Evolutionary conservation across 2,888 invertebrate genomes (phyloP).

Genomic region (Drosophila fungiperda): DNA sequence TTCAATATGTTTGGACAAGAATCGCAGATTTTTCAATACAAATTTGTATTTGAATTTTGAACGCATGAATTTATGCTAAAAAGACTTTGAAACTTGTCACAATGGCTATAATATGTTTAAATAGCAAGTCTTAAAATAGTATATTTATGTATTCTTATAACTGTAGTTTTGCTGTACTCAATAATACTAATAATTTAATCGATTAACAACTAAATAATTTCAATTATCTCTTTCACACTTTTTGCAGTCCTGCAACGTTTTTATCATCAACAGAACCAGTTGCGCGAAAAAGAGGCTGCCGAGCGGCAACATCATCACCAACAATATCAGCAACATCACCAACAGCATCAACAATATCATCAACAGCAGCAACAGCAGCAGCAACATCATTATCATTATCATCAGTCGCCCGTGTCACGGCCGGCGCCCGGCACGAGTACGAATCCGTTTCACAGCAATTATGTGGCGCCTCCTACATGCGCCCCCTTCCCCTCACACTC

Average conservation of each 20-base stretch:
- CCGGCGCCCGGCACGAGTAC: conserved; percentile 59
- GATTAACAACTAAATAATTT: background rate
- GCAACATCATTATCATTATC: conserved; percentile 23
- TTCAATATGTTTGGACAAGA: no score
- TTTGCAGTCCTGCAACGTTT: conserved; percentile 89
- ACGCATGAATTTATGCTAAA: background rate
- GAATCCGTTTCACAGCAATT: conserved; percentile 84
- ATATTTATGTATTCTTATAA: background rate
- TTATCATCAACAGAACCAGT: conserved; percentile 91
- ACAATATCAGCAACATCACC: background rate
- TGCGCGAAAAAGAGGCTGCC: conserved; percentile 86
- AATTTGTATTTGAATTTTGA: no score
- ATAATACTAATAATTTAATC: background rate
- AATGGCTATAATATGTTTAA: background rate
- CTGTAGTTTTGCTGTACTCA: background rate
- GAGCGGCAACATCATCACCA: conserved; percentile 70
- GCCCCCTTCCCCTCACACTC: background rate
- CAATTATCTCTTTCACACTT: background rate
- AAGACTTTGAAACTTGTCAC: background rate
- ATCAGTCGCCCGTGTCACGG: conserved; percentile 16
- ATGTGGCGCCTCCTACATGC: conserved; percentile 67
- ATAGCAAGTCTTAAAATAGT: background rate
- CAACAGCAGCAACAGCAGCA: conserved; percentile 6
- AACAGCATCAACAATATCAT: conserved; percentile 5
- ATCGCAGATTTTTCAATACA: no score